Evolutionary conservation across 2,888 invertebrate species (phyloP), one percentile per base, ranked within the genome.

Genomic region (Plebejus melissa): DNA sequence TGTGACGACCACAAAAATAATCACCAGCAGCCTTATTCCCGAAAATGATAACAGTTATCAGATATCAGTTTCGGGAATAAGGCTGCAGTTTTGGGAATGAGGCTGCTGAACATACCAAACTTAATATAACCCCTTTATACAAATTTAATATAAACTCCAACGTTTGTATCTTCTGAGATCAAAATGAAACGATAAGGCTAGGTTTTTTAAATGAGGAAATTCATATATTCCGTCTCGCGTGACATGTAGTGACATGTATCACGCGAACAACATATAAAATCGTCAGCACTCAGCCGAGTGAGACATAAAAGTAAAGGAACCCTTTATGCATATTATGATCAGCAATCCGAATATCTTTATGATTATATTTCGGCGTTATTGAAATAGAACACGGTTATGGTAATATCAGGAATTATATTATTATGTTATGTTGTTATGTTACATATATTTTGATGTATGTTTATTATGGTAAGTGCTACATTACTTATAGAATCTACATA

Each of bases 201-300:
- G 32, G 65, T 65, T 65, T 65, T 60, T 65, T 36, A n/a, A 28
- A 71, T 71, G 7, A 46, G 9, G 41, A 22, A 41, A 46, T 71
- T 71, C 46, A 41, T 28, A 46, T 13, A 71, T 41, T 50, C 50
- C 72, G 7, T 72, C 32, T n/a, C 6, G 32, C 72, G 32, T 72
- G 72, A 50, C 72, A 46, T 70, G 69, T 16, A 70, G 13, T 38
- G n/a, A 38, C 57, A 60, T 65, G 65, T 65, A 65, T 65, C 72
- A 72, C 72, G 72, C 50, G 72, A 72, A 72, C 72, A 32, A 50
- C 72, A 28, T 72, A 72, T 72, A 72, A 72, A 72, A 72, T 54
- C 72, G 50, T 72, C 72, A 54, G 71, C 71, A 71, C 71, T 41
- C n/a, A 71, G 65, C 46, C 50, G 36, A 72, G 72, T 54, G 72